Evolutionary conservation across 2,797 vertebrate species (phyloP), one percentile per base, ranked within the genome.

Genomic region (Anas capensis): DNA sequence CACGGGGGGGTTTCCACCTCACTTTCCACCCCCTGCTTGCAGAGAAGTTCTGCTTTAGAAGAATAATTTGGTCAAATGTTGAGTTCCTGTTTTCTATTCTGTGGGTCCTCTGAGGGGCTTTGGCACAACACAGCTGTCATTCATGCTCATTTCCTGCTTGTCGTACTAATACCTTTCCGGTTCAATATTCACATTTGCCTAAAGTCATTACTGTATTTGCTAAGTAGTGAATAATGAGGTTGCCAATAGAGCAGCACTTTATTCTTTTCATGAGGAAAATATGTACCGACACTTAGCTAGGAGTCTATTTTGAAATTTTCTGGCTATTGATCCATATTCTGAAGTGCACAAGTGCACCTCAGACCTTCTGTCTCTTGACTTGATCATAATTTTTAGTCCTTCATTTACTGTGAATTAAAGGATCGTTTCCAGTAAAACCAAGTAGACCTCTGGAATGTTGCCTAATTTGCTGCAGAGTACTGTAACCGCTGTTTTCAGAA

Each of bases 141-240:
- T 94, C 86, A 36, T 82, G 24, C 58, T 91, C 0, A 3, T 91
- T 96, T 96, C 91, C 94, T 90, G 44, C 86, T 76, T 53, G 49
- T 13, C 26, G 26, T 60, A 27, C 75, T 34, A 33, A 71, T 82
- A 72, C 34, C 78, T 88, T 97, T 96, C 91, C 82, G 85, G 93
- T 95, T 96, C 88, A 94, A 88, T 95, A 96, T 95, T 94, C 93
- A 86, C 65, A 62, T 95, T 94, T 93, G 80, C 83, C 57, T 89
- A 31, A 93, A 96, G 70, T 94, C 86, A 84, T 96, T 96, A 95
- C 62, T 85, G 71, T 29, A 23, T 84, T 81, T 94, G 44, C 68
- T 95, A 96, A 96, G 92, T 83, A 92, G 65, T 92, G 94, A 95
- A 94, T 96, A 95, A 96, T 86, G 88, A 95, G 82, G 64, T 92